Conservation (phyloP, 1,140 invertebrate species). For the Calliopsis andreniformis region DNA sequence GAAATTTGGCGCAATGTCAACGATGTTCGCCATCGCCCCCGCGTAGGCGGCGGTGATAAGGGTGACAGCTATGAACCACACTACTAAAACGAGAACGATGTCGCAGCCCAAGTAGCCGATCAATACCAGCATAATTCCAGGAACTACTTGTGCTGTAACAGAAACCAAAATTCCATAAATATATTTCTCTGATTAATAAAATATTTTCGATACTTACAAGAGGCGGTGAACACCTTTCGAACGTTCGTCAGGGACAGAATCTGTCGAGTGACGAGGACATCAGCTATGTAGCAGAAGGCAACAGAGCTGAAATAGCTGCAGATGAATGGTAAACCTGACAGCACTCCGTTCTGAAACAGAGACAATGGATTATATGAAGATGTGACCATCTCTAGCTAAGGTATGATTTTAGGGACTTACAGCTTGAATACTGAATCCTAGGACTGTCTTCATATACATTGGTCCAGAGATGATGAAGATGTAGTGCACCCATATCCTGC, state of each 20-base stretch:
- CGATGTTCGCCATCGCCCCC: slow-evolving; percentile 89
- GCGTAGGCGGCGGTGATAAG: slow-evolving; percentile 88
- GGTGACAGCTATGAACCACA: slow-evolving; percentile 88
- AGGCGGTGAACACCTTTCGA: slow-evolving; percentile 86
- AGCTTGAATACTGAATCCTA: slow-evolving; percentile 86
- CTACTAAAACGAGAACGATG: slow-evolving; percentile 82
- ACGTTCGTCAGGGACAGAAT: slow-evolving; percentile 85
- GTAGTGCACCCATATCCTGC: slow-evolving; percentile 88
- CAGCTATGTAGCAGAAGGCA: slow-evolving; percentile 87
- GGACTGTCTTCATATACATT: slow-evolving; percentile 87
- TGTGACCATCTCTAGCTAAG: background rate
- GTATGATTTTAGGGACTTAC: slow-evolving; percentile 78
- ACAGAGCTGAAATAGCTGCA: slow-evolving; percentile 87
- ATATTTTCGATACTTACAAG: slow-evolving; percentile 78
- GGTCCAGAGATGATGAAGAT: slow-evolving; percentile 87
- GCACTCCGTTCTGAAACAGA: slow-evolving; percentile 83
- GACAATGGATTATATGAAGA: slow-evolving; percentile 54
- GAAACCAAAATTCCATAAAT: slow-evolving; percentile 16
- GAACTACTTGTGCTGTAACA: slow-evolving; percentile 85
- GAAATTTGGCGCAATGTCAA: slow-evolving; percentile 88
- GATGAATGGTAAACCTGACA: slow-evolving; percentile 86
- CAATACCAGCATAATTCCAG: slow-evolving; percentile 84
- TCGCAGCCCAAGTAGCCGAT: slow-evolving; percentile 87
- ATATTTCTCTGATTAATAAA: slow-evolving; percentile 5
- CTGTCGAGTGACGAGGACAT: slow-evolving; percentile 83